Evolutionary conservation across 2,888 invertebrate species (phyloP), one percentile per base, ranked within the genome.

Genomic region (Napeogenes sylphis): DNA sequence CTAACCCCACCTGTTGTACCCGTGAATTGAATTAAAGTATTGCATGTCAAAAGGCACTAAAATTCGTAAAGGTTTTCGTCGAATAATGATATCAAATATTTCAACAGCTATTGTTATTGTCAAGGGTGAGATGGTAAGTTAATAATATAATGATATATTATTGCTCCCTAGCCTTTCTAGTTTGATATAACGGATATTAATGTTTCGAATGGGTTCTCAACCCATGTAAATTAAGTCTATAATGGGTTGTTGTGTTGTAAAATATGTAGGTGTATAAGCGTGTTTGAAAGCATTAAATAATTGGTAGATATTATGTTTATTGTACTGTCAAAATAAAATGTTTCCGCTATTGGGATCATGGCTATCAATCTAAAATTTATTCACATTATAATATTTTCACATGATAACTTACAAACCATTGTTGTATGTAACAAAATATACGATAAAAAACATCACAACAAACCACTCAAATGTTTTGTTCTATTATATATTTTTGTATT

Each of bases 61-160:
- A 82, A 81, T 77, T 72, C 74, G 70, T 71, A 78, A 75, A 79
- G 78, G 73, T 71, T 78, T 74, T 76, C 70, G 71, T 78, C 75
- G 80, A 82, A 87, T 87, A 86, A 89, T 85, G 83, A 88, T 86
- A 87, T 87, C 86, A 84, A 87, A 86, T 80, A 83, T 87, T 87
- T 88, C 87, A 87, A 87, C 84, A 81, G 73, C 80, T 84, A 87
- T 90, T 90, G 90, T 90, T 88, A 73, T 79, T 85, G 90, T 90
- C 90, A 90, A 87, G 90, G 90, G 88, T 90, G 90, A 90, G 89
- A 87, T 88, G 89, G 82, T 87, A 84, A 82, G 82, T 87, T 90
- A 90, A 90, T 90, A 87, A 85, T 89, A 84, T 90, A 90, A 90
- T 90, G 87, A 89, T 79, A 82, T 86, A 89, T 87, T 85, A 86